Evolutionary conservation across 92 coral and sea anemone genomes (phyloP).

Genomic region (Nematostella vectensis): DNA sequence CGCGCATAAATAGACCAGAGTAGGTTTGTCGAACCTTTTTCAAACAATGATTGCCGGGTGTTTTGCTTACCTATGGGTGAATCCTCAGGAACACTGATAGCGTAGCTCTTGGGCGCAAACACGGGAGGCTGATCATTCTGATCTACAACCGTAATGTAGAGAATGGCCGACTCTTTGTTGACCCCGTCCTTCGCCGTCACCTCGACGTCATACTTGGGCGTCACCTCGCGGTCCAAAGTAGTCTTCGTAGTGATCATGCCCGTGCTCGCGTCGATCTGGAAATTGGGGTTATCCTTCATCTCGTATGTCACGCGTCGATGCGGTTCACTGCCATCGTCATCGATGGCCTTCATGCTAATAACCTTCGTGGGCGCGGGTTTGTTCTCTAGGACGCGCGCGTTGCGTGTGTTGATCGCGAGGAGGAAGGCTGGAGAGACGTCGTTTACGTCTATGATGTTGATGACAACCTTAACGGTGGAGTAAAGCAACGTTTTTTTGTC

Average conservation of each 20-base stretch:
- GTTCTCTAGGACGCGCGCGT: constrained; percentile 63
- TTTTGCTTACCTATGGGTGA: constrained; percentile 27
- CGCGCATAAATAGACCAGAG: no score
- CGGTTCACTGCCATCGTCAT: constrained; percentile 46
- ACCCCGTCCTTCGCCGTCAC: constrained; percentile 58
- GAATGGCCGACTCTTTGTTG: constrained; percentile 17
- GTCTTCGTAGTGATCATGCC: constrained; percentile 55
- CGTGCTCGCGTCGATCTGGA: constrained; percentile 32
- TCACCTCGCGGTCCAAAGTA: constrained; percentile 46
- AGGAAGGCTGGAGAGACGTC: constrained; percentile 73
- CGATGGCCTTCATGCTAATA: constrained; percentile 50
- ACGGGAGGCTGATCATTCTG: constrained; percentile 64
- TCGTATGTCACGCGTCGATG: constrained; percentile 5
- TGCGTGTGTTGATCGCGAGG: constrained; percentile 17
- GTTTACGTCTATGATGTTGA: constrained; percentile 56
- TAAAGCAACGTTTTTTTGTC: constrained; percentile 35
- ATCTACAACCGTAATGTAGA: constrained; percentile 48
- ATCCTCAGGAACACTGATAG: constrained; percentile 43
- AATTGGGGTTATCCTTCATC: constrained; percentile 11
- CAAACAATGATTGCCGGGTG: no score
- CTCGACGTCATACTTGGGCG: constrained; percentile 18
- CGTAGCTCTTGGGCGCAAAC: constrained; percentile 39
- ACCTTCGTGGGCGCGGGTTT: constrained; percentile 38
- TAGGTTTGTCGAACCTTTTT: no score
- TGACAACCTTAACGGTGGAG: constrained; percentile 52